phyloP scores from a whole-genome alignment of 2,888 invertebrate genomes.

The Drosophila borealis region DNA sequence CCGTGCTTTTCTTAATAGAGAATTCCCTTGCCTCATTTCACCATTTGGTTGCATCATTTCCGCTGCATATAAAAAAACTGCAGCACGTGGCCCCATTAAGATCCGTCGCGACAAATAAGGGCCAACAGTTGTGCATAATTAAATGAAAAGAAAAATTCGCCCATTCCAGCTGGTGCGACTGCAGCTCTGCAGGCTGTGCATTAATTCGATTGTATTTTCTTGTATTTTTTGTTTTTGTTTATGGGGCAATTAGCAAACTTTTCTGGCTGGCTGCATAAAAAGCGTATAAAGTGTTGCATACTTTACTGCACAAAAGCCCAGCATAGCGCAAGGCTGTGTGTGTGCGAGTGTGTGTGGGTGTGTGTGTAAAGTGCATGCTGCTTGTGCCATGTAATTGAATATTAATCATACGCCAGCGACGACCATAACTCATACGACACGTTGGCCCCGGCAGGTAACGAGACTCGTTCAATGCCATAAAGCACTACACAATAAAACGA shows the following conservation, averaged over 20 bases:
- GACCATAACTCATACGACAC: conserved; percentile 68
- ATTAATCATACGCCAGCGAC: conserved; percentile 73
- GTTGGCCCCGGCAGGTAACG: conserved; percentile 60
- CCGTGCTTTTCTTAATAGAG: neutral
- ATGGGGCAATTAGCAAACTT: conserved; percentile 73
- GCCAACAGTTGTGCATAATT: conserved; percentile 40
- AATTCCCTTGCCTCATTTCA: neutral
- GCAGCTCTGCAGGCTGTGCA: conserved; percentile 26
- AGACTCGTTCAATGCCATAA: conserved; percentile 56
- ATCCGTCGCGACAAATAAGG: neutral
- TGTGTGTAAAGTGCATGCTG: conserved; percentile 31
- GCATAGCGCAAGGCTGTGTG: neutral
- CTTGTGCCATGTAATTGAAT: conserved; percentile 72
- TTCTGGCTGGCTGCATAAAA: conserved; percentile 51
- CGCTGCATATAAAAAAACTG: conserved; percentile 1
- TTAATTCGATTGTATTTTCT: conserved; percentile 46
- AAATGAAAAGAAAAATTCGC: conserved; percentile 40
- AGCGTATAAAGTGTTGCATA: conserved; percentile 41
- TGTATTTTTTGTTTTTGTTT: conserved; percentile 37
- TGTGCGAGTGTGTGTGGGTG: neutral
- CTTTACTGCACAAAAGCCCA: conserved; percentile 12
- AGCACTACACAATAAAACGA: conserved; percentile 34
- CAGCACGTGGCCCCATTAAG: conserved; percentile 5
- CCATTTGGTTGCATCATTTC: neutral
- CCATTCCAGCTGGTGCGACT: conserved; percentile 12